Percentiles rank a stretch among this genome's conserved stretches.
These are phyloP conservation scores for Rapana venosa DNA, from an alignment of 2,888 invertebrate genomes.

Conservation along the genomic window DNA sequence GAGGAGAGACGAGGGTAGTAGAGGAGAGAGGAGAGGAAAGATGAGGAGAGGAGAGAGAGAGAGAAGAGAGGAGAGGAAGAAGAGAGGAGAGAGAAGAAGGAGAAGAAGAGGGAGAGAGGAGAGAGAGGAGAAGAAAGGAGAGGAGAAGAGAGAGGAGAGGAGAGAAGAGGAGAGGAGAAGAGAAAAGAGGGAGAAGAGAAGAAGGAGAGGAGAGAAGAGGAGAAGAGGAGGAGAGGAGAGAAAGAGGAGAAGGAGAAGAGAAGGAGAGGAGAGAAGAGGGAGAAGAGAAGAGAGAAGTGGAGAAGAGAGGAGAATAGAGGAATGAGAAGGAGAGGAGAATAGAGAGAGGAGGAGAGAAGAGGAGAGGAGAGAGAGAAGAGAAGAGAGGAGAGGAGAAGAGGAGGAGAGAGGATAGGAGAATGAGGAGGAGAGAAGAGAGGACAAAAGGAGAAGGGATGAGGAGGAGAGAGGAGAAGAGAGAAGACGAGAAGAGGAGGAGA, in stretches of 20 bases:
- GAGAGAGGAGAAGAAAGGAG: too few species aligned
- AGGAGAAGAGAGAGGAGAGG: background rate
- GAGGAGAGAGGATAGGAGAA: background rate
- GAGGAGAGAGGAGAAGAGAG: background rate
- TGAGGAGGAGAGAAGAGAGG: too few species aligned
- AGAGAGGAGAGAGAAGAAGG: background rate
- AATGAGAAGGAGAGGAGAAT: too few species aligned
- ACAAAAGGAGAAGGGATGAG: background rate
- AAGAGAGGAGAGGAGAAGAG: background rate
- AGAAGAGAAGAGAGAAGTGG: too few species aligned
- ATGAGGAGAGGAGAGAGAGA: background rate
- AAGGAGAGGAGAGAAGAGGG: too few species aligned
- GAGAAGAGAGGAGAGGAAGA: background rate
- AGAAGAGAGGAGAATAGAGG: too few species aligned
- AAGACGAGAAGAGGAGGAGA: background rate
- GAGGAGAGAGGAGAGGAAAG: background rate
- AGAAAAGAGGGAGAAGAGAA: too few species aligned
- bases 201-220: too few species aligned
- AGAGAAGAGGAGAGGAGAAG: background rate
- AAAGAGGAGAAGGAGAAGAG: too few species aligned
- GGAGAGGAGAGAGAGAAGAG: background rate
- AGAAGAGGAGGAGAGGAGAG: too few species aligned
- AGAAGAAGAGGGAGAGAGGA: too few species aligned
- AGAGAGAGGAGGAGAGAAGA: background rate
- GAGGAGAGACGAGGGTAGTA: background rate